Evolutionary conservation across 2,113 vertebrate genomes (phyloP).

Genomic region (Ochotona princeps): DNA sequence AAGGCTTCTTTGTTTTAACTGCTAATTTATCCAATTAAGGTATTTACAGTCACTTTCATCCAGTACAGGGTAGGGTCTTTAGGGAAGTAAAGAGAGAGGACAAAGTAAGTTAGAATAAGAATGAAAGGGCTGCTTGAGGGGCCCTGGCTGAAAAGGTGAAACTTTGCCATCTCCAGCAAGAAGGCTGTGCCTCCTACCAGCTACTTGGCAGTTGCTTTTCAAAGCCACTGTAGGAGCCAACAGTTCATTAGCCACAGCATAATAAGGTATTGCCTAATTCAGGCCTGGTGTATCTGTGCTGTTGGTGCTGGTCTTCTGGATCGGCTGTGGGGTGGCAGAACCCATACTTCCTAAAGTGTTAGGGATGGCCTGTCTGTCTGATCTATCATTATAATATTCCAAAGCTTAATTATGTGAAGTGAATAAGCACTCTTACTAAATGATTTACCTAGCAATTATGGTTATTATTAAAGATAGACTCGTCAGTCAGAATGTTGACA

Average conservation of each 20-base stretch:
- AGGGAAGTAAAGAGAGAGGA: neutral
- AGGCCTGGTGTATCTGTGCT: neutral
- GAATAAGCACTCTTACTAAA: slow-evolving; percentile 34
- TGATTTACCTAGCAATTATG: slow-evolving; percentile 31
- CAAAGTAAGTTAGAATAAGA: neutral
- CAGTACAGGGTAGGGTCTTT: neutral
- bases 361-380: neutral
- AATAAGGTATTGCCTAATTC: too few relatives aligned
- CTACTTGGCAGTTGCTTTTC: neutral
- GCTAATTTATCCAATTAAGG: neutral
- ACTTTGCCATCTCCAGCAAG: neutral
- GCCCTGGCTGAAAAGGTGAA: neutral
- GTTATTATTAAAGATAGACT: slow-evolving; percentile 22
- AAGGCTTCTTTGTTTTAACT: neutral
- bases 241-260: rapidly evolving
- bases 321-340: neutral
- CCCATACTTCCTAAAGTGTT: neutral
- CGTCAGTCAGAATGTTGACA: slow-evolving; percentile 7
- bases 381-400: neutral
- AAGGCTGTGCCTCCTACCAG: neutral
- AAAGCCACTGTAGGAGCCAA: neutral
- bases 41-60: neutral
- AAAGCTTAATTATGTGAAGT: slow-evolving; percentile 44
- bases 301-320: too few relatives aligned
- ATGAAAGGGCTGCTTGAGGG: neutral